Conservation (phyloP, 2,888 invertebrate species). For the Heliconius charithonia region DNA sequence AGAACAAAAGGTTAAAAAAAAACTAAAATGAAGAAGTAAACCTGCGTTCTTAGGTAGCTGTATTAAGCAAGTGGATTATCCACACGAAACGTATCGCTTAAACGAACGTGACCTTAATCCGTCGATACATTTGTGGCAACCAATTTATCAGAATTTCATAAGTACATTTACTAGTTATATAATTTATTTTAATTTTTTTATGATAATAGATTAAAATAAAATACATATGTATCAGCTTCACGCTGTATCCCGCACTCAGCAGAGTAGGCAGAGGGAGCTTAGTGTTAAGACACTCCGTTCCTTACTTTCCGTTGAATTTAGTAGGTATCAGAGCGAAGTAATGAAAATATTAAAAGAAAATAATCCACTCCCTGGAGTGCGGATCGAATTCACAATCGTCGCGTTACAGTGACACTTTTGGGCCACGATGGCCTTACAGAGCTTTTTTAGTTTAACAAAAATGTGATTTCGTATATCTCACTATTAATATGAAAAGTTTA, state of each 20-base stretch:
- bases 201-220: neutral
- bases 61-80: slow-evolving; percentile 21
- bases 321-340: too few species aligned
- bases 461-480: too few species aligned
- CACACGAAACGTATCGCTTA: slow-evolving; percentile 12
- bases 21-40: neutral
- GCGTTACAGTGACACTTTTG: too few species aligned
- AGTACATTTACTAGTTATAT: slow-evolving; percentile 2
- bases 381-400: too few species aligned
- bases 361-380: too few species aligned
- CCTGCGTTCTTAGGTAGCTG: neutral
- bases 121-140: slow-evolving; percentile 25
- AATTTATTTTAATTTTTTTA: neutral
- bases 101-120: slow-evolving; percentile 32
- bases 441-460: too few species aligned
- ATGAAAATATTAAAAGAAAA: too few species aligned
- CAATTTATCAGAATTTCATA: slow-evolving; percentile 26
- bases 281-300: too few species aligned
- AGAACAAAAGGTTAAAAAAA: neutral
- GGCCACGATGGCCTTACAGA: too few species aligned
- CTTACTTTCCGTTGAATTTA: too few species aligned
- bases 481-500: too few species aligned
- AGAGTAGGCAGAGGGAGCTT: too few species aligned
- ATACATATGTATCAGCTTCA: neutral
- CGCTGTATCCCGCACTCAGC: neutral